A percentile compares a stretch with the other conserved stretches of the same genome.
These are phyloP conservation scores for Hippoglossus stenolepis DNA, from an alignment of 2,113 vertebrate species.

Conservation along the genomic window DNA sequence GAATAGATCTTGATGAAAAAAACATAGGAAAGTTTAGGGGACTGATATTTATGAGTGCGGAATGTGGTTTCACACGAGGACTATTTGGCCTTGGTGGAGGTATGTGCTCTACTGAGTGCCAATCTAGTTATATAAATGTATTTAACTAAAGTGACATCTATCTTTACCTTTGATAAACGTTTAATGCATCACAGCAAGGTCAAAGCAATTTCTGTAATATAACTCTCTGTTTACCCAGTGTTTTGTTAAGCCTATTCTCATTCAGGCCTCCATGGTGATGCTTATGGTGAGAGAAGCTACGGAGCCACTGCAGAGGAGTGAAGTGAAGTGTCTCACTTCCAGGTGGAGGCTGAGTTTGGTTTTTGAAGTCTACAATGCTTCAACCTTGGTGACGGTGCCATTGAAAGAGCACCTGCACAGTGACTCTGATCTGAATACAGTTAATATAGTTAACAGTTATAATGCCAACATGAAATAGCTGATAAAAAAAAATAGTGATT, in stretches of 20 bases:
- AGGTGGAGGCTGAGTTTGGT: background rate
- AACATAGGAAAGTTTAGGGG: too few species aligned
- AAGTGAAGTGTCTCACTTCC: conserved; percentile 11
- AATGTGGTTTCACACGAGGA: too few species aligned
- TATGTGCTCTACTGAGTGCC: too few species aligned
- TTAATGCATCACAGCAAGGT: too few species aligned
- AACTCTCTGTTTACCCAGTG: too few species aligned
- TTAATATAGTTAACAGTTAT: background rate
- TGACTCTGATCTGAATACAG: background rate
- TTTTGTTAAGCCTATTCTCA: too few species aligned
- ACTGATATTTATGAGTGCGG: too few species aligned
- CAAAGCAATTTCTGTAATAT: too few species aligned
- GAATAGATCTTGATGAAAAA: too few species aligned
- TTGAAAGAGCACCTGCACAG: background rate
- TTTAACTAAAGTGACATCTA: background rate
- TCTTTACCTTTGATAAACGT: background rate
- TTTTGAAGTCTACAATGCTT: conserved; percentile 1
- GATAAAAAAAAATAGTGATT: background rate
- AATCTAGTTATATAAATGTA: background rate
- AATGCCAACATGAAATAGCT: background rate
- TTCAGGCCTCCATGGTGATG: background rate
- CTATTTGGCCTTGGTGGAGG: too few species aligned
- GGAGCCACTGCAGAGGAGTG: background rate
- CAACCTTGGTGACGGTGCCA: conserved; percentile 1
- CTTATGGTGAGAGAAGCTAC: background rate